Evolutionary conservation across 2,113 vertebrate species (phyloP).

Genomic region (Hippolais icterina): DNA sequence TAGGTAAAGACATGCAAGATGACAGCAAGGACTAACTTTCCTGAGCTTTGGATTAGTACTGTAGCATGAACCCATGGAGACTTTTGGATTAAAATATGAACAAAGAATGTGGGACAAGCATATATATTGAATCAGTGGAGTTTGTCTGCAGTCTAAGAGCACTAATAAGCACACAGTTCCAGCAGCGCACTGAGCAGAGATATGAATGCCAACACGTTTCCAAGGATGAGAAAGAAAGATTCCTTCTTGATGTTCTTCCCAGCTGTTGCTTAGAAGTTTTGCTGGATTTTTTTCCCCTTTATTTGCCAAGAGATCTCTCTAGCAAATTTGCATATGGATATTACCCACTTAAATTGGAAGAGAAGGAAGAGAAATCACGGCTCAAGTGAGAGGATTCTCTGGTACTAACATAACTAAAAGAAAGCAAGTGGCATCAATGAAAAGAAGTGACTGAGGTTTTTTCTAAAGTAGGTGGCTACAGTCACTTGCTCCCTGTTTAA

Average conservation of each 20-base stretch:
- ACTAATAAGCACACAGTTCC: not conserved
- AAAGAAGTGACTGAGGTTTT: not conserved
- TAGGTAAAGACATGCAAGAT: not conserved
- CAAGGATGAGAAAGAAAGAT: conserved; percentile 23
- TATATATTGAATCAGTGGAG: not conserved
- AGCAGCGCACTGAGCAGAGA: not conserved
- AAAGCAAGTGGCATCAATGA: not conserved
- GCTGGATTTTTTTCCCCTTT: not conserved
- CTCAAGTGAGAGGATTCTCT: not conserved
- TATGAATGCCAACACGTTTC: not conserved
- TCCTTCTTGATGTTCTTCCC: conserved; percentile 35
- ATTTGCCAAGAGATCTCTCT: conserved; percentile 8
- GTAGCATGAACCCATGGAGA: not conserved
- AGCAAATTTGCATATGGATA: conserved; percentile 1
- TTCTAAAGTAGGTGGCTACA: not conserved
- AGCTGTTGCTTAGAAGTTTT: conserved; percentile 49
- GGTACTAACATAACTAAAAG: not conserved
- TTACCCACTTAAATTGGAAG: not conserved
- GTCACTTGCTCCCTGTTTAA: not conserved
- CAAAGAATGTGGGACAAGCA: not conserved
- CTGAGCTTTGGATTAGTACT: not conserved
- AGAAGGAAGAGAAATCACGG: not conserved
- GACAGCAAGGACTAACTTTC: not conserved
- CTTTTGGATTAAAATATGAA: not conserved
- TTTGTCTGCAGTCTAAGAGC: not conserved